Evolutionary conservation across 2,113 vertebrate genomes (phyloP).

Genomic region (Sorex araneus): DNA sequence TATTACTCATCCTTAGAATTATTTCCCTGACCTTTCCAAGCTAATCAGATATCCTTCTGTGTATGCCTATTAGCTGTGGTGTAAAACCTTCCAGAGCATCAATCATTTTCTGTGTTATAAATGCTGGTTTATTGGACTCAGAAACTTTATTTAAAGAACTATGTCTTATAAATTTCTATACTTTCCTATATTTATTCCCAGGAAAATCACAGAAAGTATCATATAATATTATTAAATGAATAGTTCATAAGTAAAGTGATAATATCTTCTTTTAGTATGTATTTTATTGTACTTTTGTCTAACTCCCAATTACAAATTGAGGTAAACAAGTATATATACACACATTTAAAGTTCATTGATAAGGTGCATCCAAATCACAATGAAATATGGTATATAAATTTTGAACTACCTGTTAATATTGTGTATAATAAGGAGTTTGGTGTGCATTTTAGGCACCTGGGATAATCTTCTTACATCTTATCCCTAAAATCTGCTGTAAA

Average conservation of each 20-base stretch:
- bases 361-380: background rate
- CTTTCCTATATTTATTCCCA: background rate
- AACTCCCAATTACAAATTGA: background rate
- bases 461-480: background rate
- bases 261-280: background rate
- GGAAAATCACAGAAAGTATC: background rate
- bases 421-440: background rate
- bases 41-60: constrained; percentile 20
- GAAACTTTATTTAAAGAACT: constrained; percentile 1
- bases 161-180: background rate
- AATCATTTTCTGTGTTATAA: constrained; percentile 6
- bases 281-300: constrained; percentile 8
- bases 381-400: background rate
- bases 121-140: background rate
- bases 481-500: background rate
- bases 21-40: constrained; percentile 6
- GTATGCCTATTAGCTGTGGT: background rate
- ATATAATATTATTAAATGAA: constrained; percentile 28
- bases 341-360: background rate
- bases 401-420: background rate
- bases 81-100: background rate
- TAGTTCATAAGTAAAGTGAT: background rate
- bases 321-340: background rate
- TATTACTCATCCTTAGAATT: background rate
- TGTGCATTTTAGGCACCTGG: background rate